Percentiles rank a stretch among this genome's conserved stretches.
These are phyloP conservation scores for Bhutanitis thaidina DNA, from an alignment of 2,888 invertebrate species.

Conservation along the genomic window DNA sequence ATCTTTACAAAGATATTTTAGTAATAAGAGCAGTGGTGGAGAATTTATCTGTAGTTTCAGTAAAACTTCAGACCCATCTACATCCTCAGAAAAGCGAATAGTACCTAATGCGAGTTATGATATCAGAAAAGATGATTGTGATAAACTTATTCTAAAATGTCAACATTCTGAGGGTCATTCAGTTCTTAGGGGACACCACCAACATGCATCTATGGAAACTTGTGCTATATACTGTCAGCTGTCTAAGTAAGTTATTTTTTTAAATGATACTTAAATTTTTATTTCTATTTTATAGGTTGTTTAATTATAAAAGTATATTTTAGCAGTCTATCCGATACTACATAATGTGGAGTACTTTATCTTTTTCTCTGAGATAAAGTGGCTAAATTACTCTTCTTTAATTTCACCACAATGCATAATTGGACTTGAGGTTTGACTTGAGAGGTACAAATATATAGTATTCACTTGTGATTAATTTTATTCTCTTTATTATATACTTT, in stretches of 20 bases:
- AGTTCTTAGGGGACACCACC: slow-evolving; percentile 67
- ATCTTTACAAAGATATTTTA: slow-evolving; percentile 67
- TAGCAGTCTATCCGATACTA: no score
- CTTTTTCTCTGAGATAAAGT: no score
- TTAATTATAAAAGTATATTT: no score
- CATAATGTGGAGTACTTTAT: no score
- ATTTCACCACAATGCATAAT: no score
- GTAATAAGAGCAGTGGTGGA: slow-evolving; percentile 51
- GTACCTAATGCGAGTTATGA: slow-evolving; percentile 38
- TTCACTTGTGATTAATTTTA: no score
- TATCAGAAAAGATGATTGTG: slow-evolving; percentile 48
- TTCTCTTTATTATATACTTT: no score
- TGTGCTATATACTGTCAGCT: slow-evolving; percentile 73
- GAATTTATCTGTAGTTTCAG: slow-evolving; percentile 55
- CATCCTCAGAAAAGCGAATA: slow-evolving; percentile 50
- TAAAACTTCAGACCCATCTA: slow-evolving; percentile 51
- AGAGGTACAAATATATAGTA: no score
- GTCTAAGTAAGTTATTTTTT: slow-evolving; percentile 54
- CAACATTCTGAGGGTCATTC: slow-evolving; percentile 69
- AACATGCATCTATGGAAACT: slow-evolving; percentile 65
- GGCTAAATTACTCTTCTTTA: no score
- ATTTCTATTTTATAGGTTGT: no score
- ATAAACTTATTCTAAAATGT: slow-evolving; percentile 55
- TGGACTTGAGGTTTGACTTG: no score
- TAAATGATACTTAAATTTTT: not conserved